phyloP scores from a whole-genome alignment of 2,888 invertebrate species.

The Vannuccia rotundouncinata region DNA sequence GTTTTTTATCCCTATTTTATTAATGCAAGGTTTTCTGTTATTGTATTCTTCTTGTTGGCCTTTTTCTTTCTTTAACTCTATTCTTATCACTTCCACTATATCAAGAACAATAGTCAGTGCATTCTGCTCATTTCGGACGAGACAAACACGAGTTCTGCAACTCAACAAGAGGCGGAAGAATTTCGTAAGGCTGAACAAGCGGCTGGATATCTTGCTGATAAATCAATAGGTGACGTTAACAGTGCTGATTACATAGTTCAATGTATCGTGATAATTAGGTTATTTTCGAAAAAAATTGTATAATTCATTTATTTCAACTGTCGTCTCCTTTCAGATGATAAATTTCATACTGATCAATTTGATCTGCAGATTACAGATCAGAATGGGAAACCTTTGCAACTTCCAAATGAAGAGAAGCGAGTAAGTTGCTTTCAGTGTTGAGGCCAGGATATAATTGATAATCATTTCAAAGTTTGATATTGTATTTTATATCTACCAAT shows the following conservation, averaged over 20 bases:
- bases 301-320: too few relatives aligned
- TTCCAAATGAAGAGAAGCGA: conserved; percentile 67
- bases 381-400: conserved; percentile 66
- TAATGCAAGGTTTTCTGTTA: too few relatives aligned
- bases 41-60: too few relatives aligned
- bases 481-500: too few relatives aligned
- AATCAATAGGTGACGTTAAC: not conserved
- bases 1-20: too few relatives aligned
- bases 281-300: too few relatives aligned
- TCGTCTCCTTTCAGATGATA: not conserved
- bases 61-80: too few relatives aligned
- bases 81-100: too few relatives aligned
- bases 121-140: not conserved
- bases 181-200: conserved; percentile 41
- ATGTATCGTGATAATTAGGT: conserved; percentile 31
- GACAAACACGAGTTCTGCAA: not conserved
- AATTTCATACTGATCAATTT: conserved; percentile 43
- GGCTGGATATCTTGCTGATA: conserved; percentile 47
- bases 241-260: conserved; percentile 58
- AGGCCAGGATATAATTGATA: too few relatives aligned
- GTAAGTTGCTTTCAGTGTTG: conserved; percentile 44
- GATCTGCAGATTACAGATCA: conserved; percentile 64
- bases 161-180: conserved; percentile 22
- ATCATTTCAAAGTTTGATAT: too few relatives aligned
- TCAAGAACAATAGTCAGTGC: conserved; percentile 43